Evolutionary conservation across 2,113 vertebrate genomes (phyloP).

Genomic region (Sminthopsis crassicaudata): DNA sequence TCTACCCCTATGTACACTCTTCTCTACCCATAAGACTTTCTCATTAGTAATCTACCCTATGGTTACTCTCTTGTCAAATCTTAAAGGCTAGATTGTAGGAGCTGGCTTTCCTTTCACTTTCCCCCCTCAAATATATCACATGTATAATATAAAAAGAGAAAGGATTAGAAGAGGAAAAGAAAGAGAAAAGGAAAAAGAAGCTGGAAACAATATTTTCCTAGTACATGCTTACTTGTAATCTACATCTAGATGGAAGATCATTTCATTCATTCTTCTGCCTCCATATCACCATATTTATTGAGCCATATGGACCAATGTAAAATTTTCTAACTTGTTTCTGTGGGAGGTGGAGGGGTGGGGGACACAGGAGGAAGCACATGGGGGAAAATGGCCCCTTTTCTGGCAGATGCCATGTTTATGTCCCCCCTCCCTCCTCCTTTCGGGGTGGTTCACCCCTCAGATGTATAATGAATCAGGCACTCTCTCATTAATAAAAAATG

Average conservation of each 20-base stretch:
- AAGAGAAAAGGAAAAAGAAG: neutral
- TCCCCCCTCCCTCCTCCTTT: slow-evolving; percentile 63
- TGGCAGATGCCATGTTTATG: slow-evolving; percentile 29
- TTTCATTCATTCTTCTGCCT: neutral
- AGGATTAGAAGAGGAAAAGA: neutral
- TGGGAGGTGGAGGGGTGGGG: slow-evolving; percentile 48
- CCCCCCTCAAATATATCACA: neutral
- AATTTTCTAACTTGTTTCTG: slow-evolving; percentile 19
- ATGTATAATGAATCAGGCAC: slow-evolving; percentile 87
- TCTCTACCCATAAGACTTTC: neutral
- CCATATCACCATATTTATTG: neutral
- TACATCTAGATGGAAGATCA: neutral
- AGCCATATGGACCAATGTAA: neutral
- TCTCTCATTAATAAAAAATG: slow-evolving; percentile 87
- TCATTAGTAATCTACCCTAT: neutral
- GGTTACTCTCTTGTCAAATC: neutral
- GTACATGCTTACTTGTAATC: rapidly evolving
- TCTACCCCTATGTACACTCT: neutral
- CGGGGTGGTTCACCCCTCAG: slow-evolving; percentile 80
- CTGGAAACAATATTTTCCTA: neutral
- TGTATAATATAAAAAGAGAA: neutral
- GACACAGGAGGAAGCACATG: neutral
- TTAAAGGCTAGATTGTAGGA: no score
- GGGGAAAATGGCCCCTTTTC: slow-evolving; percentile 17
- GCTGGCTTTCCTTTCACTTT: neutral